Base-by-base conservation (phyloP, 2,113 vertebrate species). In the Poeciliopsis turrubarensis region DNA sequence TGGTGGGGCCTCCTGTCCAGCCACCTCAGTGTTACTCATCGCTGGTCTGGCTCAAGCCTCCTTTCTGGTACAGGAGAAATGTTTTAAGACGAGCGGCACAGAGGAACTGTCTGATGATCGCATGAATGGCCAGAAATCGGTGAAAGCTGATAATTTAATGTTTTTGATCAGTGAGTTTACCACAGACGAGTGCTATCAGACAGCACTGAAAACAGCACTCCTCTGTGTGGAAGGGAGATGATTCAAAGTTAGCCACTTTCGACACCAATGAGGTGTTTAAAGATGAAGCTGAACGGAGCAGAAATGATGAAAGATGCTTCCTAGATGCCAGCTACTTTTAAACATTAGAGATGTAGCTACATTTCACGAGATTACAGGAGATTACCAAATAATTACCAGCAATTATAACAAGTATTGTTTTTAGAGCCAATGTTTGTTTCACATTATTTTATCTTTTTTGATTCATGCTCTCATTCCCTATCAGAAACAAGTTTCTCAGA, bases 1-100 rank as follows among this genome's bases (percentile, higher is more conserved):
- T 31, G 72, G 37, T 76, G 62, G 70, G 75, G 13, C 71, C 71
- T 85, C 70, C 82, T 80, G 84, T 88, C 84, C 82, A 77, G 86
- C 82, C 71, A 73, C 82, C 76, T 83, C 77, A 78, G 73, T 73
- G 86, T 89, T 85, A 77, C 79, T 87, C 78, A 73, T 89, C 81
- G 82, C 74, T 65, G 76, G 63, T 72, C 70, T 70, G 74, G 77
- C 26, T 64, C 66, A 62, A 68, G 78, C 86, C 75, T 77, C 60
- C 29, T 54, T 69, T 60, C 65, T 65, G n/a, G 81, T n/a, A 31
- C 60, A 64, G 69, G 73, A 74, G 75, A 60, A 26, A 19, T 29
- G 30, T 72, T 74, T 60, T 51, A 61, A 54, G 0, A 19, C 17
- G 17, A 47, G 44, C 15, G 1, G 44, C 17, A 19, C 44, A 47